Conservation (phyloP, 2,888 invertebrate species). For the Dysmachus trigonus region DNA sequence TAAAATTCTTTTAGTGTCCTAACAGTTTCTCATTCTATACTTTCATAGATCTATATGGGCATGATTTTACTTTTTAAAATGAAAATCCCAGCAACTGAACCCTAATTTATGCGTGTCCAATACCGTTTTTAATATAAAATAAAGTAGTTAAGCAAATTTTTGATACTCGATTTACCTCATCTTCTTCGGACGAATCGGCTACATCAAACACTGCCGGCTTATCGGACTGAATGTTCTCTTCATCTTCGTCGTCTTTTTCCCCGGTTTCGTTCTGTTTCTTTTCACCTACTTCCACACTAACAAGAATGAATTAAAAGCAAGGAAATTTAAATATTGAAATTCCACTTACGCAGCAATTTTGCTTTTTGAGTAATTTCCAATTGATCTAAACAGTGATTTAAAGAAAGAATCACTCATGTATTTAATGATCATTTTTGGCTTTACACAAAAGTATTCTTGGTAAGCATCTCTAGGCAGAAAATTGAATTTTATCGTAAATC, state of each 20-base stretch:
- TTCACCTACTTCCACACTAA: slow-evolving; percentile 64
- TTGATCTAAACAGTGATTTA: slow-evolving; percentile 70
- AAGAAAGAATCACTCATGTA: slow-evolving; percentile 80
- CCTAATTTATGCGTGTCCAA: too few species aligned
- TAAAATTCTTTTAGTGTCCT: too few species aligned
- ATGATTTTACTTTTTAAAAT: background rate
- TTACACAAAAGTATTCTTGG: slow-evolving; percentile 75
- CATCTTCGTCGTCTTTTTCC: slow-evolving; percentile 58
- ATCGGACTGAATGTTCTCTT: slow-evolving; percentile 53
- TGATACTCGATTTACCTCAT: background rate
- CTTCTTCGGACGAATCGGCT: slow-evolving; percentile 11
- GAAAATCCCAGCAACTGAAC: too few species aligned
- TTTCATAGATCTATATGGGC: too few species aligned
- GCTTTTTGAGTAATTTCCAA: slow-evolving; percentile 70
- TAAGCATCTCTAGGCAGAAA: slow-evolving; percentile 81
- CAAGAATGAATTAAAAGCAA: slow-evolving; percentile 16
- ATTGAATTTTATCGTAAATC: slow-evolving; percentile 74
- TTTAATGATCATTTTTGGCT: slow-evolving; percentile 74
- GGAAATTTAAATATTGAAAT: background rate
- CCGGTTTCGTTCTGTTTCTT: slow-evolving; percentile 54
- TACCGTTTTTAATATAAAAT: too few species aligned
- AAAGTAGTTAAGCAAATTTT: background rate
- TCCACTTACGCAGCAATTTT: slow-evolving; percentile 60
- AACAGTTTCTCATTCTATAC: too few species aligned
- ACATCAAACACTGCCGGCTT: background rate